A percentile compares a stretch with the other conserved stretches of the same genome.
phyloP scores from a whole-genome alignment of 2,113 vertebrate genomes.

The Connochaetes taurinus region DNA sequence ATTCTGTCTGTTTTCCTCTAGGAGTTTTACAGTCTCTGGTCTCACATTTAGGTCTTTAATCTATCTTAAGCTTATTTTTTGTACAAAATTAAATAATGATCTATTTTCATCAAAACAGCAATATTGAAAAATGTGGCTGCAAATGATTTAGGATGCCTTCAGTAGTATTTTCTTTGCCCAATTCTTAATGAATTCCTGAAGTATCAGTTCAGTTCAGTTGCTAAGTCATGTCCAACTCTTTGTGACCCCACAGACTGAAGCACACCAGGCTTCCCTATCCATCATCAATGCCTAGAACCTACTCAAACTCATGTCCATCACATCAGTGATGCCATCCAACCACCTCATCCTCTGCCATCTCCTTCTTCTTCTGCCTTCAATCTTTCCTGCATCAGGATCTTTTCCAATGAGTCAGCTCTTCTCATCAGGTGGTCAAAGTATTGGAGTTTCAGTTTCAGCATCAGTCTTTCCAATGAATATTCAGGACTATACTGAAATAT shows the following conservation, averaged over 20 bases:
- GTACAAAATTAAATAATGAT: background rate
- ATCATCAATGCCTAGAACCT: rapidly evolving
- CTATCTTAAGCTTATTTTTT: background rate
- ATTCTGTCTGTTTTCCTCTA: background rate
- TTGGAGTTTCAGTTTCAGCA: background rate
- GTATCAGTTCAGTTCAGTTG: background rate
- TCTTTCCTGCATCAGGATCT: background rate
- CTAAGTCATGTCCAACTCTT: background rate
- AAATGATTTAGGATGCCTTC: background rate
- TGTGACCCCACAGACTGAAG: background rate
- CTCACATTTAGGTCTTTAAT: background rate
- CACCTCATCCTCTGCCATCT: background rate
- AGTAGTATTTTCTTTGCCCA: background rate
- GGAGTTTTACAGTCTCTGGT: background rate
- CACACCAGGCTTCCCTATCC: background rate
- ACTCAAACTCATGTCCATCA: background rate
- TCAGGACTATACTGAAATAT: background rate
- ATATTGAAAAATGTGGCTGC: background rate
- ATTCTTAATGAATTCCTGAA: background rate
- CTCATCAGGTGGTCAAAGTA: background rate
- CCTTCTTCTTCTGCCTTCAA: background rate
- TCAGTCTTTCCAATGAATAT: background rate
- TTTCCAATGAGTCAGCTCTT: background rate
- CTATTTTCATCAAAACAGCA: background rate
- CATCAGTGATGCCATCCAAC: background rate